Base-by-base conservation (phyloP, 2,113 vertebrate species). In the Phylloscopus trochilus region DNA sequence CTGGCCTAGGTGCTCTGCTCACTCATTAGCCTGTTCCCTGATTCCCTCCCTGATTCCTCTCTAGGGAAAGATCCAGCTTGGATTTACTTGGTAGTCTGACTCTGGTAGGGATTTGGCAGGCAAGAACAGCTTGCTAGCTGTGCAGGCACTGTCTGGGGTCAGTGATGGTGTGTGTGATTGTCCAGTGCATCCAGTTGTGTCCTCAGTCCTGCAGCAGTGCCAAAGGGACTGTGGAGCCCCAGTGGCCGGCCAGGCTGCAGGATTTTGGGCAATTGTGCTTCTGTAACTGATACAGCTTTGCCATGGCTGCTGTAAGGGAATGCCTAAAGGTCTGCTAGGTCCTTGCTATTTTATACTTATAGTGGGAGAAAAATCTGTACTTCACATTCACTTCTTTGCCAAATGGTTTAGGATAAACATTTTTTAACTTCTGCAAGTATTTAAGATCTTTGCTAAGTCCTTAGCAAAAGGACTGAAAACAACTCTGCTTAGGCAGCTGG, bases 131-230 rank as follows among this genome's bases (percentile, higher is more conserved):
- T 66, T 62, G n/a, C 13, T 22, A 12, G 37, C 13, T 78, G 26
- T 47, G 28, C n/a, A 64, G 76, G 14, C 3, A 4, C 11, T 53
- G 58, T 23, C 20, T 41, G 47, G 11, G 33, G 33, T 53, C 43
- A 27, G 55, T 6, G 52, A 17, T 28, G 30, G 35, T 1, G 2
- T 4, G 8, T 55, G 62, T 31, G 51, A 49, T 39, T 53, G 4
- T 33, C 20, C 55, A 39, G 35, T 24, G 28, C 0, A 0, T 8
- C 4, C 12, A 11, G 23, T 1, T 23, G 21, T 77, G 33, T 60
- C 52, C 43, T 81, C 20, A 10, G 53, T 41, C 26, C 60, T 69
- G 17, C 37, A 27, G 31, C 21, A 4, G 24, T 27, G 35, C 18
- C 39, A 83, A 52, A 72, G 53, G 33, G 53, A 31, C 44, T 83